Conservation (phyloP, 2,888 invertebrate species). For the Netelia fuscicornis region DNA sequence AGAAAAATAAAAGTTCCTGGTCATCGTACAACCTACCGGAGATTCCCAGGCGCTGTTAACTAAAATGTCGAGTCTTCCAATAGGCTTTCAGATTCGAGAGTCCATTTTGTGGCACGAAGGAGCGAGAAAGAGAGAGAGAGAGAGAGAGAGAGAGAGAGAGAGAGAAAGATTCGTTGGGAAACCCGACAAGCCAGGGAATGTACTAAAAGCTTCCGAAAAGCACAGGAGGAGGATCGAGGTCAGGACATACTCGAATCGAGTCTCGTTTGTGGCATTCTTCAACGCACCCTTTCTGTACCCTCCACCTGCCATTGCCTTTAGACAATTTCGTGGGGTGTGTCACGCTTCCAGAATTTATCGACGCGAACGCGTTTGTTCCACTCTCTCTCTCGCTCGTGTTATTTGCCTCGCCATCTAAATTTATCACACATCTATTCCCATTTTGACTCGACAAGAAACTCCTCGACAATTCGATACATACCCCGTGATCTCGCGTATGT, state of each 20-base stretch:
- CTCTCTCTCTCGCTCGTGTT: constrained; percentile 4
- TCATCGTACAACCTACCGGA: not conserved
- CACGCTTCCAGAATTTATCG: constrained; percentile 57
- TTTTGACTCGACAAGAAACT: constrained; percentile 21
- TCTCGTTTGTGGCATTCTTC: constrained; percentile 42
- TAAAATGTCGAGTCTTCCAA: not conserved
- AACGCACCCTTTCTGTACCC: constrained; percentile 30
- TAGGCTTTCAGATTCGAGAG: not conserved
- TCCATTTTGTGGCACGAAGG: not conserved
- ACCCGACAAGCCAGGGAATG: not conserved
- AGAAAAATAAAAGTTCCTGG: not conserved
- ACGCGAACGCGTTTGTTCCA: constrained; percentile 17
- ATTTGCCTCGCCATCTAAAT: constrained; percentile 20
- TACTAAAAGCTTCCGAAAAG: not conserved
- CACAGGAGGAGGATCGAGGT: constrained; percentile 27
- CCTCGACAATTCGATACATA: constrained; percentile 38
- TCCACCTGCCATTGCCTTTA: constrained; percentile 1
- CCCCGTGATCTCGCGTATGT: not conserved
- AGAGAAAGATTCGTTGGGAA: not conserved
- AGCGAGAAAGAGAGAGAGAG: not conserved
- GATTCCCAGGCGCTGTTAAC: not conserved
- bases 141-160: not conserved
- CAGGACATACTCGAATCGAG: constrained; percentile 27
- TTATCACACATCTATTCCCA: constrained; percentile 47
- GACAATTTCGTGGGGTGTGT: constrained; percentile 40